Conservation (phyloP, 2,888 invertebrate genomes). For the Mythimna ferrago region DNA sequence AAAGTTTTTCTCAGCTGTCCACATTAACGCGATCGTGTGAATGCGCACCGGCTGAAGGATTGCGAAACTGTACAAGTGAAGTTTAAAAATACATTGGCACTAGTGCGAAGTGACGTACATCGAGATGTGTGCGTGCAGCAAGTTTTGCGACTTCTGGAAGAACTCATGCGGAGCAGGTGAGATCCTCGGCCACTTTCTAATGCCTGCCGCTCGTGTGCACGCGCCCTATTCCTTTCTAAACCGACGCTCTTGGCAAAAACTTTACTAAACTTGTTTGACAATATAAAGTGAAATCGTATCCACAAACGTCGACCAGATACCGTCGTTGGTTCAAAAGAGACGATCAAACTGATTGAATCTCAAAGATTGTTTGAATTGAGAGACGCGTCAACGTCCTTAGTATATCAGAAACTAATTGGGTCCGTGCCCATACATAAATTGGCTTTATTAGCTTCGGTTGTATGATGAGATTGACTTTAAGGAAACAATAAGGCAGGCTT, state of each 20-base stretch:
- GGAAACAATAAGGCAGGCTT: slow-evolving; percentile 38
- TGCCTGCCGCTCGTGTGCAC: slow-evolving; percentile 40
- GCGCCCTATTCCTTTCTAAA: slow-evolving; percentile 73
- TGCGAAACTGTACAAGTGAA: slow-evolving; percentile 90
- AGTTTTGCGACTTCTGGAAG: slow-evolving; percentile 89
- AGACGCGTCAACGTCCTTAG: slow-evolving; percentile 39
- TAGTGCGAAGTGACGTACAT: slow-evolving; percentile 84
- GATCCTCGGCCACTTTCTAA: slow-evolving; percentile 76
- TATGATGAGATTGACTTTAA: slow-evolving; percentile 39
- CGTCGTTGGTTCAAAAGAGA: slow-evolving; percentile 38
- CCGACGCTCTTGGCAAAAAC: slow-evolving; percentile 47
- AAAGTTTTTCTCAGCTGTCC: slow-evolving; percentile 79
- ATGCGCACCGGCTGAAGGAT: slow-evolving; percentile 84
- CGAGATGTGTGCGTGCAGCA: slow-evolving; percentile 89
- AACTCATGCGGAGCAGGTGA: slow-evolving; percentile 89
- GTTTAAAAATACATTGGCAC: slow-evolving; percentile 90
- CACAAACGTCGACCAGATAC: slow-evolving; percentile 25
- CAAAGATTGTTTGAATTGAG: slow-evolving; percentile 45
- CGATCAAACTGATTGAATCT: slow-evolving; percentile 40
- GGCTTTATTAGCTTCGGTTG: slow-evolving; percentile 34
- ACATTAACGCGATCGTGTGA: slow-evolving; percentile 80
- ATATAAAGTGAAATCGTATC: slow-evolving; percentile 65
- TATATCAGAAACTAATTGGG: slow-evolving; percentile 48
- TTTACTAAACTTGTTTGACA: slow-evolving; percentile 61
- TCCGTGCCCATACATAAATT: slow-evolving; percentile 54